Conservation (phyloP, 37 sponge, comb jelly and placozoan species). For the Hexactinellida sp. region DNA sequence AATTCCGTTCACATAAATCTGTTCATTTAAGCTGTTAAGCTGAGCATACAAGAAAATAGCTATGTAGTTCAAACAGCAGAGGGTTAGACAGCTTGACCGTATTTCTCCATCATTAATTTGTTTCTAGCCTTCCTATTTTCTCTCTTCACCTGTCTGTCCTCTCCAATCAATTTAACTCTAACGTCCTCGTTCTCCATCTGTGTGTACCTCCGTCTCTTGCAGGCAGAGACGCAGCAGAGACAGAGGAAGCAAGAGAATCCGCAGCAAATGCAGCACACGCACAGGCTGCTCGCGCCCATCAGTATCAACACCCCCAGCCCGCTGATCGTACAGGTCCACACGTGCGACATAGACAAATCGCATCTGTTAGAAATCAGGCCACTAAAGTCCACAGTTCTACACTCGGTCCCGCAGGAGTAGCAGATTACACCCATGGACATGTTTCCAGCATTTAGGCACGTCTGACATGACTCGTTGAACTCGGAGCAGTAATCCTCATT, state of each 20-base stretch:
- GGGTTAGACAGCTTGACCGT: neutral
- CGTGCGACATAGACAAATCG: neutral
- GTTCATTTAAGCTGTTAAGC: no score
- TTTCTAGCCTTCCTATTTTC: neutral
- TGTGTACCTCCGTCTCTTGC: neutral
- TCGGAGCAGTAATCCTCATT: neutral
- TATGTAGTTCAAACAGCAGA: neutral
- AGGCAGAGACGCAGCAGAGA: neutral
- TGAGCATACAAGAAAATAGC: no score
- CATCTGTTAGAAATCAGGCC: neutral
- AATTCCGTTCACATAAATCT: no score
- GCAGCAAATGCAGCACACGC: neutral
- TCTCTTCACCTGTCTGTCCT: neutral
- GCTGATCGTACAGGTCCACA: neutral
- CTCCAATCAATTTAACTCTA: neutral
- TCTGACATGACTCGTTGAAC: neutral
- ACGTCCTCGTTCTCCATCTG: neutral
- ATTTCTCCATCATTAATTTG: neutral
- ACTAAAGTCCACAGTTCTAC: neutral
- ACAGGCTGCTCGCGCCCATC: neutral
- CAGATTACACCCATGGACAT: neutral
- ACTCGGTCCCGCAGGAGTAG: neutral
- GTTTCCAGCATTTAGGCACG: neutral
- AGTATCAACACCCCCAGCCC: neutral
- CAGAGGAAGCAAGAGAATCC: neutral